These are phyloP conservation scores for Sebastes nivosus DNA, from an alignment of 2,797 vertebrate genomes.

Conservation along the genomic window DNA sequence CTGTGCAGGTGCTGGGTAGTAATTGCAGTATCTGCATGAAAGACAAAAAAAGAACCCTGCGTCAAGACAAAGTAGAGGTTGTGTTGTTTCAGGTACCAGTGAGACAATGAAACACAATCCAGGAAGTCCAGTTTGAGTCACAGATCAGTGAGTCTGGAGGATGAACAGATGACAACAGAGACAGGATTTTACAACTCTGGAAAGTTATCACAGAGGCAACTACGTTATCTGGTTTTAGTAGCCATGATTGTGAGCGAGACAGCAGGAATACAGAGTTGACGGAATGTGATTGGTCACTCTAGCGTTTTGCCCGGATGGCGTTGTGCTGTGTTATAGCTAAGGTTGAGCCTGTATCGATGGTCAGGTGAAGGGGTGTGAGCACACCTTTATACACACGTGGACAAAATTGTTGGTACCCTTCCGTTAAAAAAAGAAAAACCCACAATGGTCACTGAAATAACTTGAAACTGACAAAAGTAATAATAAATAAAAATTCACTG, in stretches of 20 bases:
- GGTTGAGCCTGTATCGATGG: not conserved
- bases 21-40: not conserved
- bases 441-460: too few species aligned
- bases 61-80: not conserved
- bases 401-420: too few species aligned
- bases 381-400: too few species aligned
- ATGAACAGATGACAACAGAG: not conserved
- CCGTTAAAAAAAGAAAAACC: too few species aligned
- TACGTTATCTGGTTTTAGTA: too few species aligned
- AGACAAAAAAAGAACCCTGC: not conserved
- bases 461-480: too few species aligned
- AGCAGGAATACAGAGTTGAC: too few species aligned
- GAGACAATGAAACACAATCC: not conserved
- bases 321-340: not conserved
- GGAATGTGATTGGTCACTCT: not conserved
- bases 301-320: not conserved
- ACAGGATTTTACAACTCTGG: not conserved
- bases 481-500: too few species aligned
- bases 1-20: not conserved
- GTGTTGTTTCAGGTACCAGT: not conserved
- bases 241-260: too few species aligned
- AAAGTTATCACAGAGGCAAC: not conserved
- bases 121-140: not conserved
- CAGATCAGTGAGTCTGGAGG: not conserved
- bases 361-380: too few species aligned